Evolutionary conservation across 2,797 vertebrate genomes (phyloP), one percentile per base, ranked within the genome.

Genomic region (Buceros bicornis): DNA sequence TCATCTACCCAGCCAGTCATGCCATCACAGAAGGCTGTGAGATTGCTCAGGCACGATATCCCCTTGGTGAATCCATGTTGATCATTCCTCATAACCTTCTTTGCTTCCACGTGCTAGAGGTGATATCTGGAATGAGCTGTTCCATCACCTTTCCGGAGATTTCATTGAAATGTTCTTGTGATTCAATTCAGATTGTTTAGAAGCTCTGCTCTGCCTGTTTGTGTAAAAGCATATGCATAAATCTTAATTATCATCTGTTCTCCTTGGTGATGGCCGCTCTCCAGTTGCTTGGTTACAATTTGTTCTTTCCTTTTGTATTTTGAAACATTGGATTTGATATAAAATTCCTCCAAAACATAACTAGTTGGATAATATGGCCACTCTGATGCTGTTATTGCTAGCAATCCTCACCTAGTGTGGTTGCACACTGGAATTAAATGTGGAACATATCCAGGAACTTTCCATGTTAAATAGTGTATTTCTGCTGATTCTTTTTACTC

Each of bases 221-320:
- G 70, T 89, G 31, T 87, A 92, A 95, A 97, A 96, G 91, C 94
- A 94, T 97, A 97, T 95, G 93, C 90, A 89, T 74, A 47, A 71
- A 92, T 67, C 88, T 74, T 95, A 96, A 94, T 97, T 96, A 90
- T 95, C 93, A 87, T 94, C 94, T 95, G 94, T 91, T 96, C 88
- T 90, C 91, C 93, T 80, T 95, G 88, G 93, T 94, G 94, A 95
- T 42, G 28, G 83, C 83, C 83, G 85, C 80, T 94, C 89, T 93
- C 26, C 74, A 43, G 90, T 97, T 97, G 96, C 96, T 82, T 95
- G 71, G 96, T 97, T 96, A 95, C 95, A 78, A 13, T 84, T 96
- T 67, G 62, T 95, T 83, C 88, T 80, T 94, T 60, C 31, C 26
- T 93, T 83, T 82, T 87, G 90, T 81, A 47, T 94, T 47, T 84